A percentile compares a stretch with the other conserved stretches of the same genome.
These are phyloP conservation scores for Drosophila neutralis DNA, from an alignment of 2,888 invertebrate genomes.

Conservation along the genomic window DNA sequence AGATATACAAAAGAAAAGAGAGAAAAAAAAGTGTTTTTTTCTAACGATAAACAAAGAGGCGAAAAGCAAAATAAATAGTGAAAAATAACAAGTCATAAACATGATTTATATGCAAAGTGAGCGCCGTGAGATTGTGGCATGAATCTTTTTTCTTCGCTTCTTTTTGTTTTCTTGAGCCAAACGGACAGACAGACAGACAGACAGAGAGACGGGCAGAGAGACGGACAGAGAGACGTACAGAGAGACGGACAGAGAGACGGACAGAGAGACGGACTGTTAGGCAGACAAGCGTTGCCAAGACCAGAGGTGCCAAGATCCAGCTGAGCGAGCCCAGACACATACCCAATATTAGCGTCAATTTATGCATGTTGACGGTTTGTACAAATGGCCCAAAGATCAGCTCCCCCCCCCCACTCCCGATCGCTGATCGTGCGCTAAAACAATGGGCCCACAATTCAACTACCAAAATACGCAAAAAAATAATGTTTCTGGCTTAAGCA, in stretches of 20 bases:
- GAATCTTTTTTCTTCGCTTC: conserved; percentile 6
- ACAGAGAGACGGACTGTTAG: no score
- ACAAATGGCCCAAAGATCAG: conserved; percentile 58
- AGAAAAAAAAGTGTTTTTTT: conserved; percentile 41
- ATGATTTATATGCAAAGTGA: conserved; percentile 81
- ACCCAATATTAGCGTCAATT: conserved; percentile 77
- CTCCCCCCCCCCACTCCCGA: not conserved
- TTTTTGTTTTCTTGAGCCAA: not conserved
- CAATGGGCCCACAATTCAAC: conserved; percentile 76
- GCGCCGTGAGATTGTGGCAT: conserved; percentile 50
- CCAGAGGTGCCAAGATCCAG: conserved; percentile 49
- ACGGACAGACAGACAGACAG: not conserved
- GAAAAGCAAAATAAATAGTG: conserved; percentile 75
- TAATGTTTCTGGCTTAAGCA: conserved; percentile 69
- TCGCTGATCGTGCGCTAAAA: conserved; percentile 58
- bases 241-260: accelerated
- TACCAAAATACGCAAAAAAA: conserved; percentile 75
- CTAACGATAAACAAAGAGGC: conserved; percentile 65
- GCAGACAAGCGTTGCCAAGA: not conserved
- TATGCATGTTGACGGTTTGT: conserved; percentile 72
- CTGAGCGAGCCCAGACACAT: conserved; percentile 18
- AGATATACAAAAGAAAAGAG: not conserved
- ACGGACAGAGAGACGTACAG: not conserved
- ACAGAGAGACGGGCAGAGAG: not conserved
- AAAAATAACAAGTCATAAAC: conserved; percentile 81